Evolutionary conservation across 2,113 vertebrate species (phyloP).

Genomic region (Okapia johnstoni): DNA sequence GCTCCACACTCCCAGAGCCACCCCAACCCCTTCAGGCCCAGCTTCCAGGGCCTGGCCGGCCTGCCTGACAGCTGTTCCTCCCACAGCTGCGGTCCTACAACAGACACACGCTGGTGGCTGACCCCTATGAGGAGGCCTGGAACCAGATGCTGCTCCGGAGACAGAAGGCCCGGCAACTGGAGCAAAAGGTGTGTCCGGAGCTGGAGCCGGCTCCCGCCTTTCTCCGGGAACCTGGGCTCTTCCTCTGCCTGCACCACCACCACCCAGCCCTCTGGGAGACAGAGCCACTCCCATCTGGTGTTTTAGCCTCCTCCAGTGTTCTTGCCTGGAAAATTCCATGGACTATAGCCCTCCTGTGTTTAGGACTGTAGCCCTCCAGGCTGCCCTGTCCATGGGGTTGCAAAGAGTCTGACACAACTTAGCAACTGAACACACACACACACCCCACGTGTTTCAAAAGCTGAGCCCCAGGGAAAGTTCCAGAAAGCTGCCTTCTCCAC

Average conservation of each 20-base stretch:
- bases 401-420: not conserved
- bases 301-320: not conserved
- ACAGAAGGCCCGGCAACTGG: constrained; percentile 88
- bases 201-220: not conserved
- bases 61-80: not conserved
- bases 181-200: constrained; percentile 85
- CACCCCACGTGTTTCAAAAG: not conserved
- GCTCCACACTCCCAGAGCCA: rapidly evolving
- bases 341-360: not conserved
- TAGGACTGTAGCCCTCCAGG: not conserved
- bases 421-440: not conserved
- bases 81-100: constrained; percentile 95
- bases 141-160: constrained; percentile 90
- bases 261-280: not conserved
- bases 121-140: constrained; percentile 93
- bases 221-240: not conserved
- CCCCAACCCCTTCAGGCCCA: not conserved
- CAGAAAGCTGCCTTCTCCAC: not conserved
- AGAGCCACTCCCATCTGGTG: not conserved
- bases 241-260: not conserved
- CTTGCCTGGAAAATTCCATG: not conserved
- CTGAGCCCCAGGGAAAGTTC: not conserved
- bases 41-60: not conserved
- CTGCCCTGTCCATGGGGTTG: not conserved
- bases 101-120: constrained; percentile 93